Conservation (phyloP, 2,888 invertebrate species). For the Miltochrista miniata region DNA sequence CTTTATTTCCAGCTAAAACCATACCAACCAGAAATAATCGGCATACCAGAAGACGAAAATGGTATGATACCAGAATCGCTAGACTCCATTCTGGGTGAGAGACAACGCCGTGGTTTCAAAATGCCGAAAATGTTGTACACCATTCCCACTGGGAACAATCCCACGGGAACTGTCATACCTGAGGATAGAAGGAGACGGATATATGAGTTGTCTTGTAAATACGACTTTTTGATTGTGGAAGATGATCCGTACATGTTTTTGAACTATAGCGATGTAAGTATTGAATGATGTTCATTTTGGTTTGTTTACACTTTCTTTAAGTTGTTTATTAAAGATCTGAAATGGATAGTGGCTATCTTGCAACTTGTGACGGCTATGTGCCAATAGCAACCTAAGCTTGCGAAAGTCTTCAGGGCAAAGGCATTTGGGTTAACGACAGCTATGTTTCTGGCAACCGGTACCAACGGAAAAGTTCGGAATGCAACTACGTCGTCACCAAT, state of each 20-base stretch:
- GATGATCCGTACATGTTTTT: slow-evolving; percentile 93
- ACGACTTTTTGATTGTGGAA: slow-evolving; percentile 90
- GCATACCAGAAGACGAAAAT: slow-evolving; percentile 87
- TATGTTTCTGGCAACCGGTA: too few relatives aligned
- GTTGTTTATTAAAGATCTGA: too few relatives aligned
- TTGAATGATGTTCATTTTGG: not conserved
- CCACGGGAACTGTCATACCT: slow-evolving; percentile 88
- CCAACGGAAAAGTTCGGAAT: too few relatives aligned
- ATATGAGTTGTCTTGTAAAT: slow-evolving; percentile 89
- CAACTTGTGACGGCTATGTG: too few relatives aligned
- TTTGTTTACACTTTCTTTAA: not conserved
- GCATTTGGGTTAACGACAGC: too few relatives aligned
- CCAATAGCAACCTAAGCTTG: too few relatives aligned
- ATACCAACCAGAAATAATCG: slow-evolving; percentile 85
- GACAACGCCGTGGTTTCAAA: slow-evolving; percentile 66
- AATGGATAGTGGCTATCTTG: too few relatives aligned
- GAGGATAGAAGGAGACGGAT: slow-evolving; percentile 86
- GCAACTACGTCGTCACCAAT: too few relatives aligned
- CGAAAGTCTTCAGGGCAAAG: too few relatives aligned
- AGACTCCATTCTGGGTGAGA: slow-evolving; percentile 78
- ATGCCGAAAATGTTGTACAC: slow-evolving; percentile 90
- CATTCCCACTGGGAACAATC: slow-evolving; percentile 91
- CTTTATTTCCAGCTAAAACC: slow-evolving; percentile 85
- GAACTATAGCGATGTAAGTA: slow-evolving; percentile 85
- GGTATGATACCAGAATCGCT: slow-evolving; percentile 87